Evolutionary conservation across 2,888 invertebrate species (phyloP), one percentile per base, ranked within the genome.

Genomic region (Bhutanitis thaidina): DNA sequence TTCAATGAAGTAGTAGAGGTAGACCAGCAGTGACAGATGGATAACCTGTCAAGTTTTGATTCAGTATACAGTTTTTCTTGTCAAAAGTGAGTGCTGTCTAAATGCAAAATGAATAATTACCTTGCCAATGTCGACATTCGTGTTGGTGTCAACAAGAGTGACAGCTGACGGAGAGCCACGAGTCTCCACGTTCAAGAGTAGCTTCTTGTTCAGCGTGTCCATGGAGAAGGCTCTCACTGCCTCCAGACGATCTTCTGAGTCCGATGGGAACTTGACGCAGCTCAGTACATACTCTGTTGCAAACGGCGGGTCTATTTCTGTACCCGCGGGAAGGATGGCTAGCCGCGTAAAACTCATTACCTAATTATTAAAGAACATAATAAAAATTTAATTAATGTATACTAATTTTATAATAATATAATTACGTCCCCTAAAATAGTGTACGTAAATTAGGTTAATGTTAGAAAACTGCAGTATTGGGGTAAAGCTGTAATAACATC

Each of bases 221-320:
- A 90, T 74, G 25, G 86, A 90, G 64, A 96, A 91, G 1, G 91
- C 92, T 53, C 92, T 90, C 29, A 94, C 84, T 0, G 97, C 96
- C 62, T 95, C 93, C 27, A 92, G 91, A 57, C 93, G 91, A 69
- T 95, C 95, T 58, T 98, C 98, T 34, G 95, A 94, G 82, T 99
- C 98, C 50, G 92, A 87, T 7, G 98, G 97, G 73, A 97, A 92
- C 65, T 92, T 90, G 27, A 97, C 93, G 71, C 96, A 94, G 27
- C 97, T 97, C 53, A 99, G 89, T 1, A 90, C 87, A 74, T 96
- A 98, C 75, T 98, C 97, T n/a, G 91, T 92, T 1, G 98, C 98
- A 73, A 93, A 96, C 37, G 96, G 92, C 53, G 93, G 93, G 49
- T 97, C 94, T 1, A 90, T 78, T 30, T 93, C 91, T 0, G 82